Percentiles rank a stretch among this genome's conserved stretches.
phyloP scores from a whole-genome alignment of 2,888 invertebrate genomes.

The Sarcophaga carnaria region DNA sequence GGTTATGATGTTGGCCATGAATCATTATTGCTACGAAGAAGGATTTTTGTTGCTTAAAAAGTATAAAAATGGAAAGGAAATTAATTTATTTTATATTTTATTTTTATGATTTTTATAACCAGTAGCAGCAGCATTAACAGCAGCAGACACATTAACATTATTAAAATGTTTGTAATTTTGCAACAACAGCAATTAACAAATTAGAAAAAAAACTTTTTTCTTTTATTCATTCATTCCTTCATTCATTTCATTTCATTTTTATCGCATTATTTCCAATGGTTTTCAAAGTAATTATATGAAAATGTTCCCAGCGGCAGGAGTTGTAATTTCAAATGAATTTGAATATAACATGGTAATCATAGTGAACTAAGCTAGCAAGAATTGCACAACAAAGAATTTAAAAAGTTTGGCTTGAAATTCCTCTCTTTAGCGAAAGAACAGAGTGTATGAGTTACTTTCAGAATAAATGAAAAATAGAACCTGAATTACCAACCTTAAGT shows the following conservation, averaged over 20 bases:
- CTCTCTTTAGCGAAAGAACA: too few species aligned
- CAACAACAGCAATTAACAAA: slow-evolving; percentile 47
- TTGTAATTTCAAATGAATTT: neutral
- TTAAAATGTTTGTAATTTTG: slow-evolving; percentile 53
- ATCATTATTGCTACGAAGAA: slow-evolving; percentile 52
- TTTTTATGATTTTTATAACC: neutral
- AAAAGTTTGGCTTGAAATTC: too few species aligned
- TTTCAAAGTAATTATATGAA: slow-evolving; percentile 28
- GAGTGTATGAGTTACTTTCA: too few species aligned
- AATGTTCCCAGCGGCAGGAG: neutral
- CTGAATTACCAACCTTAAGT: too few species aligned
- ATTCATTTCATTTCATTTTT: neutral
- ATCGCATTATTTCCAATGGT: neutral
- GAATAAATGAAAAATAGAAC: too few species aligned
- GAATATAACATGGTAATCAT: too few species aligned
- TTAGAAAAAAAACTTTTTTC: slow-evolving; percentile 19
- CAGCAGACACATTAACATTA: slow-evolving; percentile 64
- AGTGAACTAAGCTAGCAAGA: neutral
- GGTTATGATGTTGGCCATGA: slow-evolving; percentile 44
- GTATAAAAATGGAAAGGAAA: neutral
- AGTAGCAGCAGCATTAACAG: neutral
- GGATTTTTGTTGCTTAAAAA: slow-evolving; percentile 22
- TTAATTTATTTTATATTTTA: slow-evolving; percentile 8
- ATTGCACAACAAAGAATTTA: too few species aligned
- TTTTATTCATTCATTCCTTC: neutral